A percentile compares a stretch with the other conserved stretches of the same genome.
Conservation (phyloP, 2,797 vertebrate species). For the Phataginus tetradactyla region DNA sequence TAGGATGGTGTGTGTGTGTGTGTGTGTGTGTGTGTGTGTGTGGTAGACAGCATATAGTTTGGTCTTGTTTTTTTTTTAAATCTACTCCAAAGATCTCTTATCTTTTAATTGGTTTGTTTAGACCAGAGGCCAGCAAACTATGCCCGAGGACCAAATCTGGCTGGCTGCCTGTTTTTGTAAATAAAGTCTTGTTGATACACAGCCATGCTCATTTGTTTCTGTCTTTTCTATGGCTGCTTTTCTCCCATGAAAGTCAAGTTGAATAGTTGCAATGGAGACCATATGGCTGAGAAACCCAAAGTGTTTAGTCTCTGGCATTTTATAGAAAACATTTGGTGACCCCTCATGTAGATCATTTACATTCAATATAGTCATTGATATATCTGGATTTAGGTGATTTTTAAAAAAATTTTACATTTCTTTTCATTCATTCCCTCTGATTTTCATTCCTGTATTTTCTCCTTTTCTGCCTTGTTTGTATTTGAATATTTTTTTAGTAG, state of each 20-base stretch:
- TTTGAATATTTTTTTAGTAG: not conserved
- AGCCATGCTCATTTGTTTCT: not conserved
- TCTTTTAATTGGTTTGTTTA: constrained; percentile 3
- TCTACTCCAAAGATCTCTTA: not conserved
- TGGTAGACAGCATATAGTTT: not conserved
- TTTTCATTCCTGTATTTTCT: not conserved
- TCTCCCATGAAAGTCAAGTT: not conserved
- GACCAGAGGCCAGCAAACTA: not conserved
- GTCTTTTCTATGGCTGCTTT: not conserved
- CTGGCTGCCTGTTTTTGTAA: not conserved
- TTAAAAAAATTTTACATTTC: not conserved
- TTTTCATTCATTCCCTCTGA: not conserved
- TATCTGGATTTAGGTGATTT: constrained; percentile 7
- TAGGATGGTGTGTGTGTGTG: not conserved
- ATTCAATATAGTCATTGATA: not conserved
- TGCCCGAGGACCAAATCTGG: not conserved
- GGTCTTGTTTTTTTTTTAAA: not conserved
- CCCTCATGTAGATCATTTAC: not conserved
- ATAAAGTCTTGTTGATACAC: constrained; percentile 12
- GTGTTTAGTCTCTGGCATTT: not conserved
- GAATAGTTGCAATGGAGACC: not conserved
- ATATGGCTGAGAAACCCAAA: not conserved
- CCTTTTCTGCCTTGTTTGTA: not conserved
- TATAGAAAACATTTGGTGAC: not conserved
- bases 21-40: not conserved